Evolutionary conservation across 2,113 vertebrate genomes (phyloP), one percentile per base, ranked within the genome.

Genomic region (Cinclus cinclus): DNA sequence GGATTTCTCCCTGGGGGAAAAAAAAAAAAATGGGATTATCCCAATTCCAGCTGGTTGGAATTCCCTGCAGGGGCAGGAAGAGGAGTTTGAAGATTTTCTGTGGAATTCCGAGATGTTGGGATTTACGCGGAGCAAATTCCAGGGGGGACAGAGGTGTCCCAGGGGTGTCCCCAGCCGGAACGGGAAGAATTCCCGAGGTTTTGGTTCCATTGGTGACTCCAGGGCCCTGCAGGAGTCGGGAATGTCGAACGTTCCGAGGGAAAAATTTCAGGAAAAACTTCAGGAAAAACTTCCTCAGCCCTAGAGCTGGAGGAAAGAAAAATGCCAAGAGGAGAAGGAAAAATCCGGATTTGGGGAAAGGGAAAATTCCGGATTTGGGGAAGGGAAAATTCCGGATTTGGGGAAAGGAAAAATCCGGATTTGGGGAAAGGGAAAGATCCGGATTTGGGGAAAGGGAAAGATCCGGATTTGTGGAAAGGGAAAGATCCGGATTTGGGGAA

Each of bases 381-480:
- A 12, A 25, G 24, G 49, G 22, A 46, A 46, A 46, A 46, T 21
- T 46, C 46, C 8, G 8, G 21, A 23, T 23, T 49, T 23, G 47
- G 22, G 22, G 22, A 12, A 49, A 22, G 22, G 10, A 12, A 47
- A 47, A 10, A 47, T 47, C 47, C 6, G 13, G 47, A 49, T 49
- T 49, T 49, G 13, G 49, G 13, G 24, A 50, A 50, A 49, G 47
- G 31, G 5, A 58, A 23, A n/a, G 2, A 58, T 23, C 21, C 3
- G 2, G 56, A 23, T n/a, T n/a, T n/a, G 21, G 21, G 5, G 44
- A 20, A 20, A 35, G 33, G 44, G 9, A 46, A 67, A 47, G 6
- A 31, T 42, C 28, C 1, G 0, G 55, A 22, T 3, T 9, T 21
- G 31, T 31, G 9, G 31, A 9, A 9, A 9, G 8, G 33, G 6